Conservation (phyloP, 2,113 vertebrate species). For the Cyanoderma ruficeps region DNA sequence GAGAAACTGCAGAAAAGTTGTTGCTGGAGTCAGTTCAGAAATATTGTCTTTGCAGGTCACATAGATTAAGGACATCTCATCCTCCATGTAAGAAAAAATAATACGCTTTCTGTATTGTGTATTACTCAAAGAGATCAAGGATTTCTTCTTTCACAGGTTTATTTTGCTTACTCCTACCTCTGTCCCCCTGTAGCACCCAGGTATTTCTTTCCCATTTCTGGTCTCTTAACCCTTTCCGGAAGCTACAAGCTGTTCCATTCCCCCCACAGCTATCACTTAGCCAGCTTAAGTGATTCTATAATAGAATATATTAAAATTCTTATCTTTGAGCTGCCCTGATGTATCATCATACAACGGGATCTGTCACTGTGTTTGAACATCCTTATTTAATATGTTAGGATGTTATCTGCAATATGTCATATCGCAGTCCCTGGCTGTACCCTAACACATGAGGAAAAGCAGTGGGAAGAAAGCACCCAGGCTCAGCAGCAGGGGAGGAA, state of each 20-base stretch:
- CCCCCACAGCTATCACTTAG: constrained; percentile 20
- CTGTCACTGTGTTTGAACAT: constrained; percentile 61
- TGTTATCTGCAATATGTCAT: constrained; percentile 54
- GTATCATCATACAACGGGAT: constrained; percentile 61
- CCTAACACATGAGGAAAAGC: not conserved
- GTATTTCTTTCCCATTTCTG: not conserved
- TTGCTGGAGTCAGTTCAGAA: not conserved
- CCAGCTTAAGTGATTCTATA: constrained; percentile 62
- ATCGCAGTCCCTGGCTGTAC: not conserved
- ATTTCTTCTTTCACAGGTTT: not conserved
- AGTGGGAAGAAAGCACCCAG: not conserved
- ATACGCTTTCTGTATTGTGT: rapidly evolving
- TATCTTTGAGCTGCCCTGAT: constrained; percentile 60
- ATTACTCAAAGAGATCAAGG: not conserved
- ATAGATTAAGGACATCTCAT: not conserved
- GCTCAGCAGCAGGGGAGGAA: not conserved
- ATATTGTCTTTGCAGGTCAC: not conserved
- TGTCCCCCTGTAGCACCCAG: not conserved
- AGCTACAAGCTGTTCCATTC: not conserved
- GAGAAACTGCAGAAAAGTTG: not conserved
- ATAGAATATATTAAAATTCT: constrained; percentile 62
- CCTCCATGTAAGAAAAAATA: not conserved
- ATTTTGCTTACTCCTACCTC: not conserved
- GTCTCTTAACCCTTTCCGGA: constrained; percentile 40
- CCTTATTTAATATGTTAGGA: constrained; percentile 63